Evolutionary conservation across 2,797 vertebrate genomes (phyloP).

Genomic region (Labroides dimidiatus): DNA sequence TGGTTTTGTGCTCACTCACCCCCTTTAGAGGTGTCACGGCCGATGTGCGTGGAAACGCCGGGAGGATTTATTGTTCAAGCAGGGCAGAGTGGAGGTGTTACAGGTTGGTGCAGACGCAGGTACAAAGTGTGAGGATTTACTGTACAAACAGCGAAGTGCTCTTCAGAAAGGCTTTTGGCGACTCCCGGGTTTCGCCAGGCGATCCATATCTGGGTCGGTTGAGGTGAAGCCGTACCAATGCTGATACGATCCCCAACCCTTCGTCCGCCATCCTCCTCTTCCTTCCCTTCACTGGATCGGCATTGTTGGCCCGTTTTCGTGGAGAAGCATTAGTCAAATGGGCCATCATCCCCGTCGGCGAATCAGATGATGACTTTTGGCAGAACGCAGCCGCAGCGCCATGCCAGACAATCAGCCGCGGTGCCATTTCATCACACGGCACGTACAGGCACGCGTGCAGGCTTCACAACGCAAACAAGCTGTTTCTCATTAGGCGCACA

Average conservation of each 20-base stretch:
- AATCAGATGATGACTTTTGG: conserved; percentile 78
- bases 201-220: conserved; percentile 23
- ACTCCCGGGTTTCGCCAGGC: neutral
- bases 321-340: conserved; percentile 73
- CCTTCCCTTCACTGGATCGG: conserved; percentile 33
- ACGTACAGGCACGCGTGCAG: conserved; percentile 28
- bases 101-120: conserved; percentile 18
- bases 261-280: neutral
- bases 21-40: conserved; percentile 62
- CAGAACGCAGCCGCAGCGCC: conserved; percentile 56
- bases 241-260: conserved; percentile 16
- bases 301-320: conserved; percentile 51
- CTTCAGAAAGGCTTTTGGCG: neutral
- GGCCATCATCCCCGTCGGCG: conserved; percentile 68
- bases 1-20: conserved; percentile 53
- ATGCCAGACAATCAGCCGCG: conserved; percentile 72
- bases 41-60: conserved; percentile 45
- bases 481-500: conserved; percentile 70
- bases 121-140: conserved; percentile 14
- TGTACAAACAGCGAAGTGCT: conserved; percentile 19
- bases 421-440: conserved; percentile 67
- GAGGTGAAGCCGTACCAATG: conserved; percentile 41
- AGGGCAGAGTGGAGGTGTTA: conserved; percentile 34
- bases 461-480: conserved; percentile 68
- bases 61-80: conserved; percentile 51